Evolutionary conservation across 2,113 vertebrate species (phyloP), one percentile per base, ranked within the genome.

Genomic region (Kryptolebias marmoratus): DNA sequence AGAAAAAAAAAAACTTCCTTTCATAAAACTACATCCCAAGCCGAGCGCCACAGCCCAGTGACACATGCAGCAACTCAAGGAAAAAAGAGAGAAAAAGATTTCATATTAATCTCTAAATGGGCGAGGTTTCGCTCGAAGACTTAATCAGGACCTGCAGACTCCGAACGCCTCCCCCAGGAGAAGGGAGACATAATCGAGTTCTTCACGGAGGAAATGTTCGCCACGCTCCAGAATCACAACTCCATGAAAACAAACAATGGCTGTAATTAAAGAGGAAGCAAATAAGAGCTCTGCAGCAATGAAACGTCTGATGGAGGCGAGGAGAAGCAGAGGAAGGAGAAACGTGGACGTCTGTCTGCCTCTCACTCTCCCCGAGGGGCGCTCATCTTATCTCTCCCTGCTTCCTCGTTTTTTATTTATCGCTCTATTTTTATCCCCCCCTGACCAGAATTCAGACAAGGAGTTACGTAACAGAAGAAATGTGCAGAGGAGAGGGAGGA

Each of bases 401-500:
- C 82, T 84, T 69, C 73, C 83, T 82, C 81, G 86, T 92, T 89
- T 90, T 91, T 92, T 90, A 93, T 91, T 87, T 88, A 89, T 83
- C 78, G 71, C 80, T 31, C 85, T 90, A 93, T 93, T 93, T 93
- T 93, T 93, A 93, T 84, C 88, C 77, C 74, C 13, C 65, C 22
- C 22, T 73, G 81, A 82, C 79, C 80, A 88, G 85, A 81, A 89
- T 86, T 86, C 77, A 84, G 79, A 83, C 55, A 50, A 55, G 45
- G 50, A 4, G 73, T 92, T 93, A 83, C 56, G 58, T 90, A 92
- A 93, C 75, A 77, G 69, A 60, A 75, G 76, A 81, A 87, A 85
- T 73, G 72, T 63, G 78, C 61, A 61, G 70, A 32, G 62, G 12
- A 60, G 32, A 75, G 42, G 18, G 62, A 71, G 53, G 50, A 58